Percentiles rank a stretch among this genome's conserved stretches.
phyloP scores from a whole-genome alignment of 2,113 vertebrate species.

The Tauraco erythrolophus region DNA sequence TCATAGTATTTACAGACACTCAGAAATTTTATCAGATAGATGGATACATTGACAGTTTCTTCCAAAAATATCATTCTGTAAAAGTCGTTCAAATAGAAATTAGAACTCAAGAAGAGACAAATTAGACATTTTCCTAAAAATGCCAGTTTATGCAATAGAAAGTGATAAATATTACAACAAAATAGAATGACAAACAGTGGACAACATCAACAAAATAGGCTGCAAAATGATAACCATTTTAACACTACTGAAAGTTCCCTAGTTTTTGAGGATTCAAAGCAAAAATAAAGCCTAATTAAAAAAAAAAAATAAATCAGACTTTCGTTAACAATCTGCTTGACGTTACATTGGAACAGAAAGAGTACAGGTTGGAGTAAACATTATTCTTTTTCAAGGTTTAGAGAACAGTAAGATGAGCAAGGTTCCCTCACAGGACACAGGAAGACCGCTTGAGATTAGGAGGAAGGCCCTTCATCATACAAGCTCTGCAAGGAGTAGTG shows the following conservation, averaged over 20 bases:
- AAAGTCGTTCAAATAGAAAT: slow-evolving; percentile 22
- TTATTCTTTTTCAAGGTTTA: neutral
- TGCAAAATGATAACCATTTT: neutral
- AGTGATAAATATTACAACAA: neutral
- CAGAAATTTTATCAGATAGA: neutral
- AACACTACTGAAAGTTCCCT: neutral
- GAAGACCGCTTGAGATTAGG: neutral
- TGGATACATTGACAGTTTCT: neutral
- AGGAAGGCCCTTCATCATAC: neutral
- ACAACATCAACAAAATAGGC: neutral
- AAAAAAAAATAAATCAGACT: neutral
- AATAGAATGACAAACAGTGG: neutral
- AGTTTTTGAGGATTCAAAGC: neutral
- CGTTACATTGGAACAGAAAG: neutral
- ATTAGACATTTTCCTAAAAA: neutral
- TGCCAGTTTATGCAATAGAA: neutral
- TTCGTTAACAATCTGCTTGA: neutral
- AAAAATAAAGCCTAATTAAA: neutral
- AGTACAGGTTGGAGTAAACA: neutral
- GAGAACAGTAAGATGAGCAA: neutral
- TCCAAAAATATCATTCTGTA: neutral
- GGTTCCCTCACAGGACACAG: neutral
- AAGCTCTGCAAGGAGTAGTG: neutral
- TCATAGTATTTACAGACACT: neutral
- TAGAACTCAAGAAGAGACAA: neutral